Percentiles rank a stretch among this genome's conserved stretches.
Evolutionary conservation across 1,140 invertebrate genomes (phyloP).

Genomic region (Drosophila busckii): DNA sequence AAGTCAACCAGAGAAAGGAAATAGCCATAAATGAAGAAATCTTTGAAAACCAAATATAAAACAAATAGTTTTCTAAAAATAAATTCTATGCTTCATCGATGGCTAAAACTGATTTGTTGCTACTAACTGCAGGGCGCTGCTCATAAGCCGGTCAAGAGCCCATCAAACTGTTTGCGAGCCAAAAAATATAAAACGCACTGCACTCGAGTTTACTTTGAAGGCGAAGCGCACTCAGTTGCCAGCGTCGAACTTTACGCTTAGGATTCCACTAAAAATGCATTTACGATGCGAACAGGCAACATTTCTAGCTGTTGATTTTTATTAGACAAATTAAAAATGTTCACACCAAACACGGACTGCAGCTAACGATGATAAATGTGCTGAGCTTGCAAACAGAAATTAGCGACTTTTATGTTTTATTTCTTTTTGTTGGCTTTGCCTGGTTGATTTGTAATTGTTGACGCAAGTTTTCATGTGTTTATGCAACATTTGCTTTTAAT

Average conservation of each 20-base stretch:
- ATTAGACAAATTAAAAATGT: conserved; percentile 42
- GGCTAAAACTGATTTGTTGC: no score
- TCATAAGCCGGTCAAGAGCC: no score
- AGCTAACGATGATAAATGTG: conserved; percentile 51
- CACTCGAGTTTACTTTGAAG: no score
- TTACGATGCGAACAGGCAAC: conserved; percentile 14
- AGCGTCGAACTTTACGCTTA: not conserved
- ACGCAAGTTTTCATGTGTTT: conserved; percentile 61
- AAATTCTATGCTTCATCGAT: no score
- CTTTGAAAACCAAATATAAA: conserved; percentile 6
- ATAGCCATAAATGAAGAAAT: conserved; percentile 7
- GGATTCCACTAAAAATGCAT: conserved; percentile 17
- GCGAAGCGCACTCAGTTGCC: not conserved
- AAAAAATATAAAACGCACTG: no score
- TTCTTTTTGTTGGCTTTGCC: no score
- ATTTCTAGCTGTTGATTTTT: conserved; percentile 39
- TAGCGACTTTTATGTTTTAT: no score
- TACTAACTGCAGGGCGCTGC: no score
- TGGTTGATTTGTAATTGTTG: conserved; percentile 35
- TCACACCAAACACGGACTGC: conserved; percentile 11
- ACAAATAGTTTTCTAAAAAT: no score
- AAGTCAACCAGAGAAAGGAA: conserved; percentile 4
- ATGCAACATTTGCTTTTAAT: conserved; percentile 75
- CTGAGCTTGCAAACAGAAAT: no score
- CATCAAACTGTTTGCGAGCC: no score